Percentiles rank a stretch among this genome's conserved stretches.
These are phyloP conservation scores for Sceliomorpha sp. DNA, from an alignment of 2,888 invertebrate species.

Conservation along the genomic window DNA sequence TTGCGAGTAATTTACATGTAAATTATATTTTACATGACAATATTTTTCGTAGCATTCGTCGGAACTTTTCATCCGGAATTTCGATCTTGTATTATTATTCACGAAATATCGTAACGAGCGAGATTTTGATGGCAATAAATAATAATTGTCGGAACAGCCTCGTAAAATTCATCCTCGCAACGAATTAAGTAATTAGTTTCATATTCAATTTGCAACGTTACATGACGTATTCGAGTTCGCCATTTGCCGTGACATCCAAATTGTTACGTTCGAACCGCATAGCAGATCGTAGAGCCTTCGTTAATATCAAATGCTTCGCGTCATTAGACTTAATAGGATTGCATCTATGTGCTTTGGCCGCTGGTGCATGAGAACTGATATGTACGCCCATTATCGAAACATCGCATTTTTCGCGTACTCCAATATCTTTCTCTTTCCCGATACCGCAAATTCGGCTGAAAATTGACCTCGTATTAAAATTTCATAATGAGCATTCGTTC, in stretches of 20 bases:
- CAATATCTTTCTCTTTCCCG: not conserved
- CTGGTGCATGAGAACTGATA: constrained; percentile 36
- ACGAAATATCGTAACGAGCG: not conserved
- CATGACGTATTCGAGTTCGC: constrained; percentile 23
- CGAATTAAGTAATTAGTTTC: constrained; percentile 19
- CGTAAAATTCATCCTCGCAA: no score
- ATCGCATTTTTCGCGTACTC: constrained; percentile 15
- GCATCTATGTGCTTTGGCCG: constrained; percentile 32
- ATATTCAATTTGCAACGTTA: constrained; percentile 2
- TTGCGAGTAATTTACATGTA: no score
- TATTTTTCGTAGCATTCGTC: no score
- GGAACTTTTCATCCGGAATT: no score
- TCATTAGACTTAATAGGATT: constrained; percentile 42
- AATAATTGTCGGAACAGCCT: no score
- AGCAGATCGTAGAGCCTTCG: constrained; percentile 16
- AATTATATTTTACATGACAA: no score
- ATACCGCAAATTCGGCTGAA: no score
- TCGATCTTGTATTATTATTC: no score
- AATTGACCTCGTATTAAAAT: not conserved
- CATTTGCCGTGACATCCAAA: constrained; percentile 14
- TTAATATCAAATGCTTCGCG: constrained; percentile 44
- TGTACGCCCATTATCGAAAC: constrained; percentile 20
- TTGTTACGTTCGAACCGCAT: constrained; percentile 4
- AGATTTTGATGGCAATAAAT: no score
- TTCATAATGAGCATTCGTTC: not conserved